A percentile compares a stretch with the other conserved stretches of the same genome.
Conservation (phyloP, 1,140 invertebrate genomes). For the Drosophila quadrilineata region DNA sequence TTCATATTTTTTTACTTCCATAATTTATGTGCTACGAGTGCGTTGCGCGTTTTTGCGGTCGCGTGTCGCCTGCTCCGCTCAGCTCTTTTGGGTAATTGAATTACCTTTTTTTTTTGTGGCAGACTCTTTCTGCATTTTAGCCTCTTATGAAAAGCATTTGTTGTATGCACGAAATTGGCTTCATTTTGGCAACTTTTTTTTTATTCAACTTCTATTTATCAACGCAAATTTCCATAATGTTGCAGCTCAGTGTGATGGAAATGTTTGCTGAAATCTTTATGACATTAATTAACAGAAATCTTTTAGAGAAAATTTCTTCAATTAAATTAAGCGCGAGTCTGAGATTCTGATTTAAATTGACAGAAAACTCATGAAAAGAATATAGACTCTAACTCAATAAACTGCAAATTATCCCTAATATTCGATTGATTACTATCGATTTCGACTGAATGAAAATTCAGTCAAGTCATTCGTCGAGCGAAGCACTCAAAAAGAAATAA, state of each 20-base stretch:
- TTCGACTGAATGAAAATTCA: constrained; percentile 12
- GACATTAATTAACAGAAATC: neutral
- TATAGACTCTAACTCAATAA: constrained; percentile 38
- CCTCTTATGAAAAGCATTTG: constrained; percentile 18
- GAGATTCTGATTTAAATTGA: neutral
- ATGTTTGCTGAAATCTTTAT: neutral
- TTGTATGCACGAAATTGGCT: constrained; percentile 28
- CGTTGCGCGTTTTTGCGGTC: constrained; percentile 38
- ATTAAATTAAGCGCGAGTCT: neutral
- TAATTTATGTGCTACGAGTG: constrained; percentile 50
- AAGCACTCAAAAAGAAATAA: neutral
- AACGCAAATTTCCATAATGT: constrained; percentile 20
- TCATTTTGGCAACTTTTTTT: constrained; percentile 18
- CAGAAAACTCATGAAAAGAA: neutral
- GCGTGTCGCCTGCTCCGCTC: constrained; percentile 38
- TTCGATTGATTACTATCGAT: constrained; percentile 52
- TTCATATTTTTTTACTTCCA: constrained; percentile 26
- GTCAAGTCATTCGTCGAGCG: constrained; percentile 12
- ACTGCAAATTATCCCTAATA: constrained; percentile 33
- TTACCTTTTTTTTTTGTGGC: constrained; percentile 37
- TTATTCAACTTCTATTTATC: constrained; percentile 12
- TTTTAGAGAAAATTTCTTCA: neutral
- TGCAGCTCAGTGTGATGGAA: neutral
- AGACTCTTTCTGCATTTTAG: constrained; percentile 11
- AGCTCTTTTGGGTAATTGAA: constrained; percentile 48